Base-by-base conservation (phyloP, 2,797 vertebrate genomes). In the Philypnodon macrostomus region DNA sequence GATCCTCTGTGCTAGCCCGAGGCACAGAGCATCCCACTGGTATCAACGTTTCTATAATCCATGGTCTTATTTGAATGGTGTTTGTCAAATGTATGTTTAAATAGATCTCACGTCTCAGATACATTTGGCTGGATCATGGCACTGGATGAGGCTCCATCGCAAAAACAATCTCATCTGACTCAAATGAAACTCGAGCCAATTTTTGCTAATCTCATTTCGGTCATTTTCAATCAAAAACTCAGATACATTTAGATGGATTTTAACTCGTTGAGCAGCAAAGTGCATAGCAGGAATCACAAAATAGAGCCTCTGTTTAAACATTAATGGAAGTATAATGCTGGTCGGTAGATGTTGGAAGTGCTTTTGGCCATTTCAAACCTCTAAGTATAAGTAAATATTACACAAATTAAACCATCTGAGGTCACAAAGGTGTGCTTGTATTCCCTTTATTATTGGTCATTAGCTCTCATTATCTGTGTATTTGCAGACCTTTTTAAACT, bases 11-110 rank as follows among this genome's bases (percentile, higher is more conserved):
- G n/a, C n/a, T n/a, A n/a, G n/a, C n/a, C 60, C 62, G 47, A 47
- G 68, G 62, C 69, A 29, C 9, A 10, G 55, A 50, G 41, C 67
- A 27, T 52, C 30, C 40, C 57, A 59, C 51, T 48, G 34, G 35
- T 46, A 39, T 58, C 58, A 69, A 62, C 66, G 47, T 75, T 65
- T 76, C 67, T 60, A 57, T 70, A 77, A 73, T 77, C 70, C 77
- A 53, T n/a, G n/a, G 27, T 44, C 36, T 68, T 63, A 74, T 80
- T 81, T 51, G 78, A 51, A 76, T 62, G 46, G 47, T 30, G 49
- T 63, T 70, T 67, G 55, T 60, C 63, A 77, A 75, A 74, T 70
- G 62, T 67, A 42, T 74, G 64, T 80, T 74, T 75, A 51, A 69
- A 68, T 65, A 73, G 70, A 76, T 67, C 54, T 63, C 65, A 44